A percentile compares a stretch with the other conserved stretches of the same genome.
Conservation (phyloP, 37 sponge, comb jelly and placozoan species). For the Beroe ovata region DNA sequence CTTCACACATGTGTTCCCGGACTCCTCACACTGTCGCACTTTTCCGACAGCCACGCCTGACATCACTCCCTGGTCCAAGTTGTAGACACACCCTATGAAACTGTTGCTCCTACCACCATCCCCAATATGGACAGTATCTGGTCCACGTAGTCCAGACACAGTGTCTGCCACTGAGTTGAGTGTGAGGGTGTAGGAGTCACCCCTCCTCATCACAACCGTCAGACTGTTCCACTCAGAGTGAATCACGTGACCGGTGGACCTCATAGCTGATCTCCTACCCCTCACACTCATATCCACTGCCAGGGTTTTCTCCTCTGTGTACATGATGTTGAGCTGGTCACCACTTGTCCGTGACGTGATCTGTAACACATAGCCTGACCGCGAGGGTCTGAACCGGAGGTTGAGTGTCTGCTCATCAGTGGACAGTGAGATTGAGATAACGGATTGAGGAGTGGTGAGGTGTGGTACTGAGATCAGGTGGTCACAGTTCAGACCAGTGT, state of each 20-base stretch:
- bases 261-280: background rate
- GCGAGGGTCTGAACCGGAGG: background rate
- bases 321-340: background rate
- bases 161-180: background rate
- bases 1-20: slow-evolving; percentile 12
- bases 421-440: background rate
- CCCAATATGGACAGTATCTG: background rate
- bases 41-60: background rate
- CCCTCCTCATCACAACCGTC: background rate
- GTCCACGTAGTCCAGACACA: background rate
- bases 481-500: slow-evolving; percentile 8
- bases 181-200: background rate
- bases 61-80: background rate
- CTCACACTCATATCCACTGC: background rate
- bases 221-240: slow-evolving; percentile 18
- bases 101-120: background rate
- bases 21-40: background rate
- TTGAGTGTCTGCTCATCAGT: background rate
- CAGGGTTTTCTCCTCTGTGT: background rate
- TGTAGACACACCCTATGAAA: slow-evolving; percentile 30
- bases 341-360: background rate
- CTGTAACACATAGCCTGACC: slow-evolving; percentile 13
- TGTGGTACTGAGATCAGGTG: background rate
- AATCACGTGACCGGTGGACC: background rate
- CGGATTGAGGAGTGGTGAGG: background rate